Conservation (phyloP, 1,140 invertebrate genomes). For the Zaprionus africanus region DNA sequence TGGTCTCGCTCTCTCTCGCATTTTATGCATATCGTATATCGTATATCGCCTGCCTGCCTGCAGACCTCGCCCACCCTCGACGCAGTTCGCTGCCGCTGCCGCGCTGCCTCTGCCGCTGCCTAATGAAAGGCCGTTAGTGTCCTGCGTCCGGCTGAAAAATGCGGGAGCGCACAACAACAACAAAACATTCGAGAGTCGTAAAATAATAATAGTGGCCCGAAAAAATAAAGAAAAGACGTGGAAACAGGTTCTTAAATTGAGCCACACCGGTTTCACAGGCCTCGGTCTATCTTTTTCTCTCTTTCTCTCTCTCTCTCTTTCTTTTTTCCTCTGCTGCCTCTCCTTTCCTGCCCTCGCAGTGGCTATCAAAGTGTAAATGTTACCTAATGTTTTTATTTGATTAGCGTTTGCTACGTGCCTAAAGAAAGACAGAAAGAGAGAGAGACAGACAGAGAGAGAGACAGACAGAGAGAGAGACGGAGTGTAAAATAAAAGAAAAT, state of each 20-base stretch:
- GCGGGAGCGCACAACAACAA: conserved; percentile 58
- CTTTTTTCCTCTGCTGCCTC: conserved; percentile 5
- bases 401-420: conserved; percentile 77
- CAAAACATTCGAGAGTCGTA: conserved; percentile 54
- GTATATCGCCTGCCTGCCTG: background rate
- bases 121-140: conserved; percentile 73
- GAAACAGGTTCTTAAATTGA: conserved; percentile 52
- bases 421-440: background rate
- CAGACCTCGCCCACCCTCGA: conserved; percentile 41
- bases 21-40: conserved; percentile 71
- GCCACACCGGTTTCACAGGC: conserved; percentile 27
- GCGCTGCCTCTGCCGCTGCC: conserved; percentile 43
- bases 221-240: conserved; percentile 17
- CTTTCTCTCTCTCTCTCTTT: background rate
- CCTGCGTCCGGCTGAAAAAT: conserved; percentile 53
- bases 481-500: conserved; percentile 40
- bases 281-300: background rate
- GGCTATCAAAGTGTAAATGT: conserved; percentile 75
- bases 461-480: background rate
- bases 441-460: background rate
- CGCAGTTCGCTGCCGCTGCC: background rate
- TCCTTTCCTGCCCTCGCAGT: conserved; percentile 11
- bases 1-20: conserved; percentile 8
- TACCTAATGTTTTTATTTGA: conserved; percentile 82
- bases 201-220: conserved; percentile 70